Conservation (phyloP, 2,888 invertebrate genomes). For the Pyrrhia umbra region DNA sequence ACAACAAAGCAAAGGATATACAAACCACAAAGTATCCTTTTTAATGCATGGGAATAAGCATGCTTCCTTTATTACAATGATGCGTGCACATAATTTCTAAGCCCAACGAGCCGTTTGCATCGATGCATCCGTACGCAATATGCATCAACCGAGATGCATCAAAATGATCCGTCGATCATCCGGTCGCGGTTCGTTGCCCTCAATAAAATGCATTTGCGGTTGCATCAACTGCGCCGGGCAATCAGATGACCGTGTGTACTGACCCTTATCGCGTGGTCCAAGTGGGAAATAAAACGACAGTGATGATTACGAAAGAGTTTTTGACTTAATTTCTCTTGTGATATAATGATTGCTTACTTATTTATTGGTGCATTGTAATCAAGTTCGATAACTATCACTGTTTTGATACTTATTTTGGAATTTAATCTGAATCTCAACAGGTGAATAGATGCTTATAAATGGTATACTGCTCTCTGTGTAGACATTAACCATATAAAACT, state of each 20-base stretch:
- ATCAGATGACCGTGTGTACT: conserved; percentile 69
- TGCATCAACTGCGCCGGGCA: conserved; percentile 74
- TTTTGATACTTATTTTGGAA: no score
- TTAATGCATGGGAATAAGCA: not conserved
- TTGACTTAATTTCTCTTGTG: conserved; percentile 17
- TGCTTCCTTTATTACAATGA: conserved; percentile 12
- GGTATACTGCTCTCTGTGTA: no score
- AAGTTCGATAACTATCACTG: not conserved
- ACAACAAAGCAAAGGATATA: not conserved
- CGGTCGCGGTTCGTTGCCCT: conserved; percentile 76
- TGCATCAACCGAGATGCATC: conserved; percentile 57
- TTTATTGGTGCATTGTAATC: not conserved
- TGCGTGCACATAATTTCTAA: conserved; percentile 8
- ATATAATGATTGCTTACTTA: conserved; percentile 1
- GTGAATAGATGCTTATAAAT: no score
- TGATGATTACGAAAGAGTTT: conserved; percentile 8
- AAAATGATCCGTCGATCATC: conserved; percentile 66
- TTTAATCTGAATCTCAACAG: no score
- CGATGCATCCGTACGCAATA: conserved; percentile 30
- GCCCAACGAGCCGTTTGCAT: conserved; percentile 34
- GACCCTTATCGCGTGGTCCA: conserved; percentile 67
- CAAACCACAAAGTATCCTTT: conserved; percentile 26
- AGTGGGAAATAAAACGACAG: conserved; percentile 31
- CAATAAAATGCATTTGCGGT: conserved; percentile 77
- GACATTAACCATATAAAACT: no score